Percentiles rank a stretch among this genome's conserved stretches.
phyloP scores from a whole-genome alignment of 2,888 invertebrate species.

The Trissonchulus latispiculum region DNA sequence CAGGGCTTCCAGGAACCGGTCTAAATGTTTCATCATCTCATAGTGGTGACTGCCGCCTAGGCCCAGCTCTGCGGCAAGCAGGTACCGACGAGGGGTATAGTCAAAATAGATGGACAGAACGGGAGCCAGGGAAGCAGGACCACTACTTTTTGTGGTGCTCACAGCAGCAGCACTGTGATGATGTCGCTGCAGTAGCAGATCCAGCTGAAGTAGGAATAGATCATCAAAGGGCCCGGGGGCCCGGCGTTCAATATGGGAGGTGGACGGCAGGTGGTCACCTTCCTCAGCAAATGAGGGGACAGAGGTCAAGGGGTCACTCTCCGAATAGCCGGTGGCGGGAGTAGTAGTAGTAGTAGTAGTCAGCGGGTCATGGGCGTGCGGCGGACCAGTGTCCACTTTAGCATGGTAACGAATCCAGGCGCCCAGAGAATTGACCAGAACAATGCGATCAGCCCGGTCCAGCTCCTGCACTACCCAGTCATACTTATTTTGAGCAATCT shows the following conservation, averaged over 20 bases:
- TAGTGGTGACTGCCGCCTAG: neutral
- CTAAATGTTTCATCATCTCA: neutral
- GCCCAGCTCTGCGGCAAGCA: neutral
- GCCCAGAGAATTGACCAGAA: constrained; percentile 39
- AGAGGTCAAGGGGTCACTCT: neutral
- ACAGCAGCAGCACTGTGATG: neutral
- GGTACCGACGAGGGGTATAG: neutral
- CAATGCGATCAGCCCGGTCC: constrained; percentile 37
- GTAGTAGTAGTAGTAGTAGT: too few relatives aligned
- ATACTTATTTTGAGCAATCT: constrained; percentile 36
- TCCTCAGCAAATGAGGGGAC: neutral
- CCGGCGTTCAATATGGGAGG: constrained; percentile 33
- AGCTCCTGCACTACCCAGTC: constrained; percentile 38
- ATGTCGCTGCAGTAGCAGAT: constrained; percentile 32
- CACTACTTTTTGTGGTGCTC: neutral
- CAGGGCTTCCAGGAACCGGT: neutral
- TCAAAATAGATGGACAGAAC: neutral
- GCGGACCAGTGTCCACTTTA: too few relatives aligned
- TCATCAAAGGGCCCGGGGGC: constrained; percentile 30
- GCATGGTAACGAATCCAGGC: constrained; percentile 32
- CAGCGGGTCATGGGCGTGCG: too few relatives aligned
- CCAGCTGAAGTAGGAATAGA: constrained; percentile 36
- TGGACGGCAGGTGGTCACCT: too few relatives aligned
- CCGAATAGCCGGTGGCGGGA: neutral
- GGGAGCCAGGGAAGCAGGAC: neutral